phyloP scores from a whole-genome alignment of 1,140 invertebrate species.

The Reticulitermes speratus region DNA sequence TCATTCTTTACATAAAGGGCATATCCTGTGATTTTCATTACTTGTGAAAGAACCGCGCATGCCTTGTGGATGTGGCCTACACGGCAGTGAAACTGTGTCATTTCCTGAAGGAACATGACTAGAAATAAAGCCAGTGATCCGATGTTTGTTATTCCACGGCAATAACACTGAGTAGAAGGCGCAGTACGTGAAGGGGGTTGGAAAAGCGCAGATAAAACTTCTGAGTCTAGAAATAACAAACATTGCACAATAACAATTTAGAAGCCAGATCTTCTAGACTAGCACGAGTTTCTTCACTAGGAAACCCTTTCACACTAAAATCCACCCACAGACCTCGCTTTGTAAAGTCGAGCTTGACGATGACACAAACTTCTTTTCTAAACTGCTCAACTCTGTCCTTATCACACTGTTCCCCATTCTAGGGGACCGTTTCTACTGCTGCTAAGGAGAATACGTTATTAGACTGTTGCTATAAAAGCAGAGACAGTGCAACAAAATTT shows the following conservation, averaged over 20 bases:
- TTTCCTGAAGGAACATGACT: background rate
- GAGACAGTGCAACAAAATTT: background rate
- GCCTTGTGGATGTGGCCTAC: too few relatives aligned
- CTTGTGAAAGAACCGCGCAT: too few relatives aligned
- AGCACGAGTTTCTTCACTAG: background rate
- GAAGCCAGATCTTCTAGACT: background rate
- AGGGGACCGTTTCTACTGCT: background rate
- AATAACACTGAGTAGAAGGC: background rate
- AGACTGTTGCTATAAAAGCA: background rate
- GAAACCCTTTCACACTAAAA: background rate
- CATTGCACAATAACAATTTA: background rate
- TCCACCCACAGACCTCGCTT: background rate
- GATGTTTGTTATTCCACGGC: background rate
- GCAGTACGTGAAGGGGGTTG: background rate
- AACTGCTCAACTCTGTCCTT: background rate
- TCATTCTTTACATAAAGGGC: too few relatives aligned
- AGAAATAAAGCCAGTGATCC: background rate
- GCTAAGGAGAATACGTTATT: background rate
- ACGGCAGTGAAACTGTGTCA: background rate
- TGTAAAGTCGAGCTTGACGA: background rate
- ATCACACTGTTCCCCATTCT: background rate
- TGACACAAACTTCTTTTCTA: background rate
- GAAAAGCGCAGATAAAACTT: background rate
- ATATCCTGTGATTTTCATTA: too few relatives aligned
- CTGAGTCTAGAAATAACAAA: background rate